Conservation (phyloP, 2,888 invertebrate species). For the Leucoptera coffeella region DNA sequence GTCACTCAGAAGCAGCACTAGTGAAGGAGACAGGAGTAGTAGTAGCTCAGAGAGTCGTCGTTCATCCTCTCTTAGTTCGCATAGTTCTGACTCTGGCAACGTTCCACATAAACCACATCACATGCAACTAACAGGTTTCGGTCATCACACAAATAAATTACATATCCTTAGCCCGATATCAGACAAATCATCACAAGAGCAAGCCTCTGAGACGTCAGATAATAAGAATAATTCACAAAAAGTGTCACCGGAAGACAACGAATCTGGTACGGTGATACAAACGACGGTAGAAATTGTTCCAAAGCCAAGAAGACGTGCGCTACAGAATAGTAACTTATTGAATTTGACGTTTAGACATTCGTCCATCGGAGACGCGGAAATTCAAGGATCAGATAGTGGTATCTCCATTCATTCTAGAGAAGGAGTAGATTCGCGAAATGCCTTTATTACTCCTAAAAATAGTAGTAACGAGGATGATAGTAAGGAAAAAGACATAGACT, state of each 20-base stretch:
- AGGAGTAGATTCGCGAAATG: conserved; percentile 63
- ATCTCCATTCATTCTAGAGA: conserved; percentile 81
- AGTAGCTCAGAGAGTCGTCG: conserved; percentile 80
- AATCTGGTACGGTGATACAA: conserved; percentile 33
- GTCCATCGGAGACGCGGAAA: conserved; percentile 64
- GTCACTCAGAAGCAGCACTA: conserved; percentile 78
- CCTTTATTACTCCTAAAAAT: conserved; percentile 56
- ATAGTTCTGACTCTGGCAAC: conserved; percentile 75
- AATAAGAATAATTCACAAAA: conserved; percentile 76
- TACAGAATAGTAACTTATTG: conserved; percentile 71
- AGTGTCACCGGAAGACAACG: conserved; percentile 64
- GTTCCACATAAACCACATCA: conserved; percentile 57
- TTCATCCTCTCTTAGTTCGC: conserved; percentile 78
- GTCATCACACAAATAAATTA: conserved; percentile 68
- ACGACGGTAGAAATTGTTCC: conserved; percentile 44
- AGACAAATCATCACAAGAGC: conserved; percentile 85
- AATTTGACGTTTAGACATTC: conserved; percentile 61
- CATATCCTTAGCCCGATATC: conserved; percentile 86
- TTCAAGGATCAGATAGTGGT: conserved; percentile 82
- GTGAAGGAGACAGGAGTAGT: conserved; percentile 80
- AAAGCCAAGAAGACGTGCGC: conserved; percentile 59
- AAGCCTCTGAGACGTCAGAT: conserved; percentile 75
- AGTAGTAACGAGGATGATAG: conserved; percentile 46
- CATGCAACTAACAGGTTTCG: conserved; percentile 61
- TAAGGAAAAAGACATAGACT: conserved; percentile 57